Base-by-base conservation (phyloP, 2,888 invertebrate species). In the Lasius fuliginosus region DNA sequence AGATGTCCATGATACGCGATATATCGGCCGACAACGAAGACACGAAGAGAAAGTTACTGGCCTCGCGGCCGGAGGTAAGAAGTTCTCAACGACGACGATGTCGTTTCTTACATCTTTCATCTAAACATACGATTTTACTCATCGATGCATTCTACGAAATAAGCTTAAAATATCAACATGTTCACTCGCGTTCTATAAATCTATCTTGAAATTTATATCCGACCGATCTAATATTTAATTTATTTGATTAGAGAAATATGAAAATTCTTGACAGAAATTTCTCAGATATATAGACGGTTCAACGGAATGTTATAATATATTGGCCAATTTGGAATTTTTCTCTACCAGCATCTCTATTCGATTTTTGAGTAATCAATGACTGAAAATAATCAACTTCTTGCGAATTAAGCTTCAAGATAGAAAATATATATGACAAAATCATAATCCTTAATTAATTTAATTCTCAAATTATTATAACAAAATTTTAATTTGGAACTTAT, bases 41-140 rank as follows among this genome's bases (percentile, higher is more conserved):
- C 88, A 84, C 90, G 87, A 91, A 92, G 94, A 94, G 94, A 94
- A 94, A 94, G 94, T 94, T 92, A 88, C 87, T 92, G 91, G 90
- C 89, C 93, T 92, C 92, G 91, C 85, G 77, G 62, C 77, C 85
- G 76, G n/a, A 53, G 53, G 83, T 87, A 88, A 88, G 88, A 85
- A 90, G 91, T 92, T 91, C 92, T 91, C 92, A 90, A 90, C 90
- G 74, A 49, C 91, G 71, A 60, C n/a, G 56, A 71, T 53, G 2
- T 53, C 4, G 46, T 46, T 71, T 42, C 56, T 58, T 40, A 15
- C 33, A 18, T 71, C 71, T 58, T 58, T 23, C 46, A 23, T 69
- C 71, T 46, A 71, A 79, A 71, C 60, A 30, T 23, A 5, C 12
- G 40, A 77, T 8, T 56, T 42, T 33, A 18, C 27, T 23, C 3